Conservation (phyloP, 2,113 vertebrate genomes). For the Paraplagusia blochii region DNA sequence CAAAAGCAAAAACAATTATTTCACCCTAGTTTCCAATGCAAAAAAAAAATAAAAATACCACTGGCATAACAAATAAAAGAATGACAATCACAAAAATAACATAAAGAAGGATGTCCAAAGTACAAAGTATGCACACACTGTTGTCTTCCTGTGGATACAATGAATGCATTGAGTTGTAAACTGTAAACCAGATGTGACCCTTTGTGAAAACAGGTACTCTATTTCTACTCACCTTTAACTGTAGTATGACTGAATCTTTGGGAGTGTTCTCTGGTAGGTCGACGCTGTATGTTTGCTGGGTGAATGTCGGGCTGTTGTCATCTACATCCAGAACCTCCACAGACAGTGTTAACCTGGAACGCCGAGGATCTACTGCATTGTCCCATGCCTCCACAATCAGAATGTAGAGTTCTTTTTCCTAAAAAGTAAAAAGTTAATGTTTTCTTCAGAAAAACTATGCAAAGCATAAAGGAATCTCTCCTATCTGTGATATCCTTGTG, state of each 20-base stretch:
- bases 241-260: slow-evolving; percentile 80
- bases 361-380: slow-evolving; percentile 82
- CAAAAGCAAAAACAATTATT: too few relatives aligned
- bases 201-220: too few relatives aligned
- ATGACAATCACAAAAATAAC: too few relatives aligned
- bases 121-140: too few relatives aligned
- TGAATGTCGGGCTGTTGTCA: slow-evolving; percentile 93
- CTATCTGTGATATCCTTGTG: background rate
- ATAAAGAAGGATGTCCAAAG: too few relatives aligned
- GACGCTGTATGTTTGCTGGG: slow-evolving; percentile 81
- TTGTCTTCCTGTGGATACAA: too few relatives aligned
- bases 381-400: slow-evolving; percentile 89
- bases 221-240: slow-evolving; percentile 76
- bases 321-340: slow-evolving; percentile 90
- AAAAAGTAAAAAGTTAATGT: background rate
- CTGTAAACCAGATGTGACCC: background rate
- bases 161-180: too few relatives aligned
- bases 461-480: too few relatives aligned
- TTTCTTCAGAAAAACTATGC: background rate
- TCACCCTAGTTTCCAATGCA: too few relatives aligned
- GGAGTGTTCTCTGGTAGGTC: slow-evolving; percentile 87
- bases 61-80: too few relatives aligned
- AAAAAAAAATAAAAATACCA: too few relatives aligned
- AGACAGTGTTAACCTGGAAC: slow-evolving; percentile 77
- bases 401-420: slow-evolving; percentile 80